Conservation (phyloP, 2,113 vertebrate species). For the Ceyx margarethae region DNA sequence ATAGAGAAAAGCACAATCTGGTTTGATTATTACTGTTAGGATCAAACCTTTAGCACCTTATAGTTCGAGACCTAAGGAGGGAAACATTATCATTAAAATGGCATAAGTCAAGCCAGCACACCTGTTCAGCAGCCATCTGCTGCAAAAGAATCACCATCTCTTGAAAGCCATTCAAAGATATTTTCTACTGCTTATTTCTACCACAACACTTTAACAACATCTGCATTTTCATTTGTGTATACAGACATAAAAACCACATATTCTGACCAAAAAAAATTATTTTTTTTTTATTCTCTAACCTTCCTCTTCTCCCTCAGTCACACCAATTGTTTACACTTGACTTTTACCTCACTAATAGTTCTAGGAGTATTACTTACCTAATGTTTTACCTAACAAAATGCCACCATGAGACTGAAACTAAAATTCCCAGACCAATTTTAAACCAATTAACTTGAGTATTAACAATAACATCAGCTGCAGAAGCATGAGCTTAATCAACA, state of each 20-base stretch:
- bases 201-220: neutral
- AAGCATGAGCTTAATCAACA: neutral
- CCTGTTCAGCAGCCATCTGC: neutral
- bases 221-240: neutral
- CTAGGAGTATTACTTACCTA: neutral
- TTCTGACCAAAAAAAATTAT: neutral
- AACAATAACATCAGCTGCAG: neutral
- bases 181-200: neutral
- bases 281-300: neutral
- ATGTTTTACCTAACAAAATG: neutral
- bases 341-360: neutral
- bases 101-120: neutral
- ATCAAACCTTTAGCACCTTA: neutral
- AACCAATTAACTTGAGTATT: neutral
- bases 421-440: neutral
- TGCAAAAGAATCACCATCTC: neutral
- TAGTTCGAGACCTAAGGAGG: neutral
- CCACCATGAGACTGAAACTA: neutral
- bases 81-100: neutral
- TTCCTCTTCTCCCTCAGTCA: neutral
- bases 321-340: neutral
- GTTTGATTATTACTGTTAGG: neutral
- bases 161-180: neutral
- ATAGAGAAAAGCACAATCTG: neutral
- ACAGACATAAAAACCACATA: neutral